Percentiles rank a stretch among this genome's conserved stretches.
These are phyloP conservation scores for Cylloceria caligata DNA, from an alignment of 2,888 invertebrate species.

Conservation along the genomic window DNA sequence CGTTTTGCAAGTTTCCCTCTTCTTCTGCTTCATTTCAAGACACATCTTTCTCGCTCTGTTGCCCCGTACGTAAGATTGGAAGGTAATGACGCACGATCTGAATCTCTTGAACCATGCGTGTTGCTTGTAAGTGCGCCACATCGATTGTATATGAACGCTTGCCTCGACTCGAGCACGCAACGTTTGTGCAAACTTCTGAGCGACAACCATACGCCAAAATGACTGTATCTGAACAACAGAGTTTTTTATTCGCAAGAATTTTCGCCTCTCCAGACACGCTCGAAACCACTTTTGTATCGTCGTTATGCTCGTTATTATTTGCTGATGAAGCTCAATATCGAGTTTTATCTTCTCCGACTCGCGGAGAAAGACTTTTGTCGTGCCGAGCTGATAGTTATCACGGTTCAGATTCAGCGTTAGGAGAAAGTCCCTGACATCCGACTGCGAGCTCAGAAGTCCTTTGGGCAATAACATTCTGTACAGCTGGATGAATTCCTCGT, in stretches of 20 bases:
- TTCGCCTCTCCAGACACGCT: slow-evolving; percentile 91
- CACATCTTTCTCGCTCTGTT: slow-evolving; percentile 87
- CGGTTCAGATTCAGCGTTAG: slow-evolving; percentile 93
- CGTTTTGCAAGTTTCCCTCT: slow-evolving; percentile 27
- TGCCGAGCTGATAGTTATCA: slow-evolving; percentile 95
- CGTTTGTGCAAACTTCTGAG: slow-evolving; percentile 85
- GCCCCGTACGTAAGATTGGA: slow-evolving; percentile 92
- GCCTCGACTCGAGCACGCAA: slow-evolving; percentile 86
- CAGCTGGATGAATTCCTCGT: slow-evolving; percentile 97
- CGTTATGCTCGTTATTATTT: slow-evolving; percentile 96
- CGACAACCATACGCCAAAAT: slow-evolving; percentile 88
- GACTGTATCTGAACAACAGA: slow-evolving; percentile 92
- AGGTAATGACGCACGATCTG: slow-evolving; percentile 86
- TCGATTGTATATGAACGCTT: slow-evolving; percentile 90
- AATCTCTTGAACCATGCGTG: slow-evolving; percentile 89
- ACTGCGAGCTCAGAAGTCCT: slow-evolving; percentile 93
- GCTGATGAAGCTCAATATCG: slow-evolving; percentile 96
- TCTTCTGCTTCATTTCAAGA: slow-evolving; percentile 83
- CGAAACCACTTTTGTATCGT: slow-evolving; percentile 97
- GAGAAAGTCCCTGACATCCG: slow-evolving; percentile 94
- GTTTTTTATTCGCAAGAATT: slow-evolving; percentile 90
- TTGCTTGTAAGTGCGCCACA: slow-evolving; percentile 90
- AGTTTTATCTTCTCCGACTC: slow-evolving; percentile 97
- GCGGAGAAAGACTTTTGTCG: slow-evolving; percentile 96
- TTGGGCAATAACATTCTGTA: slow-evolving; percentile 96